phyloP scores from a whole-genome alignment of 2,888 invertebrate species.

The Hyppa rectilinea region DNA sequence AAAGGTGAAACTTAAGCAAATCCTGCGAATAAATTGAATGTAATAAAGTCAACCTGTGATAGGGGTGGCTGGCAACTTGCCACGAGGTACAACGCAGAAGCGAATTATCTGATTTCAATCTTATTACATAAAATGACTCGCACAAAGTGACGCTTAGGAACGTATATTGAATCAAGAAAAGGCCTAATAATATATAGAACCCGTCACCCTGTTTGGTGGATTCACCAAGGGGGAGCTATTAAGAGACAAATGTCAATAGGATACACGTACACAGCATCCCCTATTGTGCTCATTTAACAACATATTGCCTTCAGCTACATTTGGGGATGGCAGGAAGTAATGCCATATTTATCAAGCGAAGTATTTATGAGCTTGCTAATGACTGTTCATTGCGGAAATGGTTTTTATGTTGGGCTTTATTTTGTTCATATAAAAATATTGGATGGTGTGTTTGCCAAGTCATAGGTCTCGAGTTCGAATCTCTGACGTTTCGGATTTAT shows the following conservation, averaged over 20 bases:
- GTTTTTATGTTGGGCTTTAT: slow-evolving; percentile 1
- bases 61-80: slow-evolving; percentile 20
- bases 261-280: slow-evolving; percentile 20
- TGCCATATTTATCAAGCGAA: slow-evolving; percentile 42
- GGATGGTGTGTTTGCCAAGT: too few relatives aligned
- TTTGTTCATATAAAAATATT: neutral
- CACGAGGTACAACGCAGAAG: slow-evolving; percentile 25
- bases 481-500: too few relatives aligned
- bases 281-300: slow-evolving; percentile 49
- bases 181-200: neutral
- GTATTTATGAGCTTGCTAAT: slow-evolving; percentile 42
- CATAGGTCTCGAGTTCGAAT: too few relatives aligned
- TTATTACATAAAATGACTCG: slow-evolving; percentile 26
- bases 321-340: slow-evolving; percentile 36
- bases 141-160: slow-evolving; percentile 19
- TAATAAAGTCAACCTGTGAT: slow-evolving; percentile 31
- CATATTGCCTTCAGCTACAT: slow-evolving; percentile 40
- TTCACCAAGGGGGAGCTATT: slow-evolving; percentile 25
- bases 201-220: neutral
- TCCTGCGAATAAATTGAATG: slow-evolving; percentile 36
- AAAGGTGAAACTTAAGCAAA: slow-evolving; percentile 29
- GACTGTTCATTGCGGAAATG: slow-evolving; percentile 29
- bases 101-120: slow-evolving; percentile 45
- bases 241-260: slow-evolving; percentile 37
- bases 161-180: slow-evolving; percentile 28